Percentiles rank a stretch among this genome's conserved stretches.
phyloP scores from a whole-genome alignment of 2,888 invertebrate genomes.

The Cybosia mesomella region DNA sequence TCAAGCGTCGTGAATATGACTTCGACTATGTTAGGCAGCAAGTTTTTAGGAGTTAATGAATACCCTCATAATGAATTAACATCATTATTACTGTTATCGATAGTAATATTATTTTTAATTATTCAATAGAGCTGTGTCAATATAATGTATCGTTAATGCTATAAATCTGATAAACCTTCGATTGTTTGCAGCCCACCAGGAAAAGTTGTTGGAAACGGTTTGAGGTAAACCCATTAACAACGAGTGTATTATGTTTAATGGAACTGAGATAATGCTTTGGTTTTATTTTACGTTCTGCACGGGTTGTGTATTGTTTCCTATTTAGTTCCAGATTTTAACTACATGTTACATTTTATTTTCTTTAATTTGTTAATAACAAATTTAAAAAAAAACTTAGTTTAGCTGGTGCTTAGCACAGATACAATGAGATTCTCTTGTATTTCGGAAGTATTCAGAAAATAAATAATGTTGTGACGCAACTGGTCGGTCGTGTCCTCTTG shows the following conservation, averaged over 20 bases:
- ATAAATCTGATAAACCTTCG: conserved; percentile 39
- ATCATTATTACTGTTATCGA: not conserved
- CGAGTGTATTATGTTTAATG: conserved; percentile 44
- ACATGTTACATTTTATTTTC: not conserved
- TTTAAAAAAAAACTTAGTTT: not conserved
- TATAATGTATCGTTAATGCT: not conserved
- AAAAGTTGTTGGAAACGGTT: conserved; percentile 71
- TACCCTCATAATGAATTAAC: not conserved
- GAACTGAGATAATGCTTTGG: conserved; percentile 22
- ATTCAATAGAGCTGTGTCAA: not conserved
- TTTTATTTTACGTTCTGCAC: conserved; percentile 46
- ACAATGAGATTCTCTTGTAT: not conserved
- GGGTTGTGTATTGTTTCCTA: conserved; percentile 13
- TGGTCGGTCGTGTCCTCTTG: not conserved
- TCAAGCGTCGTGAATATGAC: not conserved
- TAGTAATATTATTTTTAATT: not conserved
- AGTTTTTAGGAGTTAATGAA: not conserved
- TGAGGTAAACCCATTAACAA: conserved; percentile 71
- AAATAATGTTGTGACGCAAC: not conserved
- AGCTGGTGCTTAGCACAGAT: not conserved
- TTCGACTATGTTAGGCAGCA: not conserved
- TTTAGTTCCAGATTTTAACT: conserved; percentile 9
- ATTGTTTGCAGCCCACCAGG: conserved; percentile 80
- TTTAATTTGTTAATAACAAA: conserved; percentile 14
- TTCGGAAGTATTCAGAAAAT: not conserved